Percentiles rank a stretch among this genome's conserved stretches.
Evolutionary conservation across 53 echinoderm and acorn worm species (phyloP).

Genomic region (Paracentrotus lividus): DNA sequence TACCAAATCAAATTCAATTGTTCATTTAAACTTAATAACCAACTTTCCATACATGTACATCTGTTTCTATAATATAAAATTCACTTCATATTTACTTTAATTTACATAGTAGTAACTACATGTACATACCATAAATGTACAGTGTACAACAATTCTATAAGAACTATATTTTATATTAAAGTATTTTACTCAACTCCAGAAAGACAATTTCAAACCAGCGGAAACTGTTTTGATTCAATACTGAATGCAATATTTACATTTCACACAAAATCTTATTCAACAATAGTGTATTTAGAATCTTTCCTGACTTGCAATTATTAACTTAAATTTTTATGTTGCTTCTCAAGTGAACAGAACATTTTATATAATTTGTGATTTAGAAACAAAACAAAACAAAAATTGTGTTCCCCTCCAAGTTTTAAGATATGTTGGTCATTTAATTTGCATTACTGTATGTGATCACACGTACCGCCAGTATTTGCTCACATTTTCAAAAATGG

Average conservation of each 20-base stretch:
- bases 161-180: too few relatives aligned
- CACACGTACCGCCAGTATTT: too few relatives aligned
- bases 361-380: too few relatives aligned
- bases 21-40: too few relatives aligned
- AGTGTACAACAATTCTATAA: neutral
- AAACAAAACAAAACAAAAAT: too few relatives aligned
- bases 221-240: slow-evolving; percentile 28
- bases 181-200: neutral
- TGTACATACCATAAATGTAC: neutral
- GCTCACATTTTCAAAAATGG: too few relatives aligned
- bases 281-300: neutral
- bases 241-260: slow-evolving; percentile 45
- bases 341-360: neutral
- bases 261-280: slow-evolving; percentile 21
- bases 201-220: slow-evolving; percentile 34
- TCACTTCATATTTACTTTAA: neutral
- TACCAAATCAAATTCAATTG: too few relatives aligned
- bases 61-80: too few relatives aligned
- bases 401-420: too few relatives aligned
- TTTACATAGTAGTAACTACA: neutral
- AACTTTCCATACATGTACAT: too few relatives aligned
- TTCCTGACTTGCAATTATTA: neutral
- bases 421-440: too few relatives aligned
- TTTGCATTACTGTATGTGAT: too few relatives aligned
- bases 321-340: neutral